Conservation (phyloP, 2,797 vertebrate species). For the Poecilia wingei region DNA sequence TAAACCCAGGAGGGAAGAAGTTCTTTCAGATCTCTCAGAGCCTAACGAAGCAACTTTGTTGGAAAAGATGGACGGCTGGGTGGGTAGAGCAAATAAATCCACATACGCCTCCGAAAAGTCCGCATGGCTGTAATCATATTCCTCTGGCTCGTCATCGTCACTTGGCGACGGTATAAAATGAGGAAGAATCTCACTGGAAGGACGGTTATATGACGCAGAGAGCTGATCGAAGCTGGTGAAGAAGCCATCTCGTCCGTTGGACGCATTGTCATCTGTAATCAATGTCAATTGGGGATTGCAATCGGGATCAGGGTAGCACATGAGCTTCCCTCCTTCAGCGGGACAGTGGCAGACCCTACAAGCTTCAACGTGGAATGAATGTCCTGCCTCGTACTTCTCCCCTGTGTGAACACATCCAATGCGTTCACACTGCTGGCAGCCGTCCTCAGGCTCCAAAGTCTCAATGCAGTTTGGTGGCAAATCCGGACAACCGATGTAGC, state of each 20-base stretch:
- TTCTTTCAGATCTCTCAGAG: constrained; percentile 28
- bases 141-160: constrained; percentile 64
- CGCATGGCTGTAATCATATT: constrained; percentile 76
- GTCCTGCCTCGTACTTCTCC: constrained; percentile 89
- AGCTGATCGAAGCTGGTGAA: constrained; percentile 80
- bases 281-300: constrained; percentile 76
- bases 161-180: constrained; percentile 54
- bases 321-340: constrained; percentile 86
- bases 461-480: constrained; percentile 92
- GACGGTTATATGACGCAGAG: constrained; percentile 34
- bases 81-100: constrained; percentile 30
- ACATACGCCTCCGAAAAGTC: constrained; percentile 56
- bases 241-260: constrained; percentile 69
- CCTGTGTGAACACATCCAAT: constrained; percentile 85
- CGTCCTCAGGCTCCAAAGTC: constrained; percentile 81
- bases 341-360: constrained; percentile 95
- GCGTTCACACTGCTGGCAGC: constrained; percentile 88
- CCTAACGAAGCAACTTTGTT: constrained; percentile 20
- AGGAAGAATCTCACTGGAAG: constrained; percentile 53
- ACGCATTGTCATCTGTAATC: constrained; percentile 55
- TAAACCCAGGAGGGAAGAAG: constrained; percentile 38
- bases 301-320: constrained; percentile 89
- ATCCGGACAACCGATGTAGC: constrained; percentile 94
- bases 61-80: constrained; percentile 28
- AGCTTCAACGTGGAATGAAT: constrained; percentile 87